Percentiles rank a stretch among this genome's conserved stretches.
phyloP scores from a whole-genome alignment of 2,797 vertebrate species.

The Ambastaia sidthimunki region DNA sequence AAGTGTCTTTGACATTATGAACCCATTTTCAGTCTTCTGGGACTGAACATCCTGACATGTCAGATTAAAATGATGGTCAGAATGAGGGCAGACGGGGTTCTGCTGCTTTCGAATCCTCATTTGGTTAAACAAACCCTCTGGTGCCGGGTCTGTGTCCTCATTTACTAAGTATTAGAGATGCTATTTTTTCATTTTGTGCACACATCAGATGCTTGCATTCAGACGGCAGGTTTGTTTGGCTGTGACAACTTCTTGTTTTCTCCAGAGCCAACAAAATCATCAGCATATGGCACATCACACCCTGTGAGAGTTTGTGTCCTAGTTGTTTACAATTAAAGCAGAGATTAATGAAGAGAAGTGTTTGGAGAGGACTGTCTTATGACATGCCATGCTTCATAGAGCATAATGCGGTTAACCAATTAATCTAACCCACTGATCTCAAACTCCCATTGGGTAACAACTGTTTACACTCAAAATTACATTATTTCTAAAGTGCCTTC shows the following conservation, averaged over 20 bases:
- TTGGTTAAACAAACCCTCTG: background rate
- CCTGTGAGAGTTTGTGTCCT: conserved; percentile 16
- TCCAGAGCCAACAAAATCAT: background rate
- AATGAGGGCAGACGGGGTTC: background rate
- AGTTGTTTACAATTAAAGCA: conserved; percentile 22
- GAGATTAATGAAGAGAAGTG: conserved; percentile 17
- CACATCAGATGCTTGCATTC: conserved; percentile 4
- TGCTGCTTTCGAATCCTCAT: background rate
- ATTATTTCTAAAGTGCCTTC: background rate
- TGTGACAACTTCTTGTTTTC: conserved; percentile 21
- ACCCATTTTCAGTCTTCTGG: background rate
- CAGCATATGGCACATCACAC: conserved; percentile 13
- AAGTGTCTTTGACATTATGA: background rate
- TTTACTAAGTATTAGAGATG: conserved; percentile 6
- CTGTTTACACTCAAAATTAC: conserved; percentile 14
- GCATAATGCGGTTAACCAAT: conserved; percentile 19
- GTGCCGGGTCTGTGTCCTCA: background rate
- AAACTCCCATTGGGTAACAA: conserved; percentile 11
- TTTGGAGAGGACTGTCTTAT: conserved; percentile 39
- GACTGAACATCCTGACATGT: background rate
- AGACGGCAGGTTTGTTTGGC: conserved; percentile 19
- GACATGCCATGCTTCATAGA: conserved; percentile 13
- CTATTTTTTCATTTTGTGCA: background rate
- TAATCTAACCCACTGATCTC: conserved; percentile 18
- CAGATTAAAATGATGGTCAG: background rate